Evolutionary conservation across 1,140 invertebrate genomes (phyloP).

Genomic region (Mercenaria mercenaria): DNA sequence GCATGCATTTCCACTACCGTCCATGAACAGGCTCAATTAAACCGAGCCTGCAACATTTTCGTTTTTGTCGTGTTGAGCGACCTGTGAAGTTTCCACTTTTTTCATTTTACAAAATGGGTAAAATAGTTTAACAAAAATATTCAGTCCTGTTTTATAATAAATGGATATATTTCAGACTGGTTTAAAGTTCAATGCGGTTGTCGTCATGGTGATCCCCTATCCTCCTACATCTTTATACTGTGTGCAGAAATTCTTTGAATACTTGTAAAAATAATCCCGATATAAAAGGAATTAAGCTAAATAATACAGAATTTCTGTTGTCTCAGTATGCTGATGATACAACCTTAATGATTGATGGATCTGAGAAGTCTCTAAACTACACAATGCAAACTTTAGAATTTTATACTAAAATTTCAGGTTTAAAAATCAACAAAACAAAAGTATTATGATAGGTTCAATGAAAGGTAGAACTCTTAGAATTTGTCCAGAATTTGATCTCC

Average conservation of each 20-base stretch:
- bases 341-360: conserved; percentile 6
- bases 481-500: neutral
- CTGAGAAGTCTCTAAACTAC: neutral
- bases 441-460: neutral
- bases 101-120: neutral
- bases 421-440: conserved; percentile 12
- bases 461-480: neutral
- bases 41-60: too few relatives aligned
- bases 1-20: too few relatives aligned
- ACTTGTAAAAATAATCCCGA: neutral
- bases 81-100: too few relatives aligned
- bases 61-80: too few relatives aligned
- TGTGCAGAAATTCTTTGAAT: conserved; percentile 26
- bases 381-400: conserved; percentile 1
- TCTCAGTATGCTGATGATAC: conserved; percentile 50
- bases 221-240: conserved; percentile 34
- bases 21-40: too few relatives aligned
- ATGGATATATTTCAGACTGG: neutral
- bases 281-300: conserved; percentile 26
- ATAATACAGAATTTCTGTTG: conserved; percentile 17
- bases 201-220: conserved; percentile 20
- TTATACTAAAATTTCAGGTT: neutral
- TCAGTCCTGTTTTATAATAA: neutral
- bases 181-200: neutral
- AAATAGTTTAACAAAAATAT: neutral